phyloP scores from a whole-genome alignment of 2,797 vertebrate species.

The Microtus obscurus region DNA sequence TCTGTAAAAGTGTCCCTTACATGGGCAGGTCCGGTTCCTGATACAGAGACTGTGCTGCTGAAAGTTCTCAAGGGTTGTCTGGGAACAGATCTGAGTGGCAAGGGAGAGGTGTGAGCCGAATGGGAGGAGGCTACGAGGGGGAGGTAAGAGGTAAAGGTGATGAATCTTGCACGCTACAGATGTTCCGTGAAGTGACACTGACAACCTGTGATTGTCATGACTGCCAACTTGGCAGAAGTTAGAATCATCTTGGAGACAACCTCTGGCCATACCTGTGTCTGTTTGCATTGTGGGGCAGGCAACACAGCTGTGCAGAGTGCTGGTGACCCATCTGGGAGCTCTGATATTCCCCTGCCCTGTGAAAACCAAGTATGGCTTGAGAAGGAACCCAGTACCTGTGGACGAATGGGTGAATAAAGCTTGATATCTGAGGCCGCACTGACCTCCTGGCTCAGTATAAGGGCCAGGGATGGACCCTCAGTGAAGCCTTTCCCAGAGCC shows the following conservation, averaged over 20 bases:
- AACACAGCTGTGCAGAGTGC: neutral
- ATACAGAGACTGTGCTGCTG: too few species aligned
- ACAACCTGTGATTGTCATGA: too few species aligned
- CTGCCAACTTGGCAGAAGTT: neutral
- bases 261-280: neutral
- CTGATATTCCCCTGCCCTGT: neutral
- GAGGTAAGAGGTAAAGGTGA: neutral
- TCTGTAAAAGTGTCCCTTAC: neutral
- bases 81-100: neutral
- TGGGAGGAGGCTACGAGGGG: neutral
- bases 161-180: neutral
- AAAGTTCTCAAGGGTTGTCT: neutral
- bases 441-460: neutral
- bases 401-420: neutral
- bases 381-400: neutral
- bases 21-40: neutral
- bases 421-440: neutral
- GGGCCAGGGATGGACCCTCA: neutral
- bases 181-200: neutral
- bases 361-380: neutral
- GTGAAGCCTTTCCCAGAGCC: neutral
- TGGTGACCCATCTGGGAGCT: fast-evolving
- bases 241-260: neutral
- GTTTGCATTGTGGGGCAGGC: fast-evolving
- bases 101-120: neutral